phyloP scores from a whole-genome alignment of 2,797 vertebrate species.

The Avahi laniger region DNA sequence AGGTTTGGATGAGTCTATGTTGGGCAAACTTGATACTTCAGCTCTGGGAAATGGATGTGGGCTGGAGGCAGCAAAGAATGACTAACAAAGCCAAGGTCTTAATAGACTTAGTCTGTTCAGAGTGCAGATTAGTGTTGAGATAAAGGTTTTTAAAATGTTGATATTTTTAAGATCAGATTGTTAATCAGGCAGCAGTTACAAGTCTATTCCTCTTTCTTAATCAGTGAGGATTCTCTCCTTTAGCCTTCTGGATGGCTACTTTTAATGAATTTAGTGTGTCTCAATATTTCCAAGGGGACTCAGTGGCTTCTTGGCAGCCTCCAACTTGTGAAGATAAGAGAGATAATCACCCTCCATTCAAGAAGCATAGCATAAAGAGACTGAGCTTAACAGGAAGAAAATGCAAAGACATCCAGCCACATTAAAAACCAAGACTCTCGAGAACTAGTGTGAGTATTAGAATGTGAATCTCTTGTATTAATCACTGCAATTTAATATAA shows the following conservation, averaged over 20 bases:
- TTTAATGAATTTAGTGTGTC: neutral
- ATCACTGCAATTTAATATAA: neutral
- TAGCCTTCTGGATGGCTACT: neutral
- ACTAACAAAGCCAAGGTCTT: neutral
- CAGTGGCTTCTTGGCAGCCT: conserved; percentile 21
- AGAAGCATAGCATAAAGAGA: neutral
- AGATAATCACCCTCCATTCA: conserved; percentile 43
- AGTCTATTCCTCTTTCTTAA: conserved; percentile 20
- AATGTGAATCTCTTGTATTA: neutral
- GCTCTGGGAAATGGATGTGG: neutral
- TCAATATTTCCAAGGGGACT: neutral
- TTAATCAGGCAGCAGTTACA: neutral
- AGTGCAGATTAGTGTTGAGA: conserved; percentile 35
- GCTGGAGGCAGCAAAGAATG: neutral
- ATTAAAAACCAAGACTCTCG: neutral
- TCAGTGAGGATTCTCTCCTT: neutral
- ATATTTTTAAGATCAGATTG: conserved; percentile 5
- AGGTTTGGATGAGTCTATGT: neutral
- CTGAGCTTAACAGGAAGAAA: conserved; percentile 15
- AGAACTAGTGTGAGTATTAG: neutral
- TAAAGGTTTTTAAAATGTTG: conserved; percentile 4
- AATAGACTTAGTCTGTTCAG: neutral
- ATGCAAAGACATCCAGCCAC: neutral
- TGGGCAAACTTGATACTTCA: neutral
- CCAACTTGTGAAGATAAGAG: neutral